These are phyloP conservation scores for Charaxes varanes DNA, from an alignment of 1,140 invertebrate genomes.

Conservation along the genomic window DNA sequence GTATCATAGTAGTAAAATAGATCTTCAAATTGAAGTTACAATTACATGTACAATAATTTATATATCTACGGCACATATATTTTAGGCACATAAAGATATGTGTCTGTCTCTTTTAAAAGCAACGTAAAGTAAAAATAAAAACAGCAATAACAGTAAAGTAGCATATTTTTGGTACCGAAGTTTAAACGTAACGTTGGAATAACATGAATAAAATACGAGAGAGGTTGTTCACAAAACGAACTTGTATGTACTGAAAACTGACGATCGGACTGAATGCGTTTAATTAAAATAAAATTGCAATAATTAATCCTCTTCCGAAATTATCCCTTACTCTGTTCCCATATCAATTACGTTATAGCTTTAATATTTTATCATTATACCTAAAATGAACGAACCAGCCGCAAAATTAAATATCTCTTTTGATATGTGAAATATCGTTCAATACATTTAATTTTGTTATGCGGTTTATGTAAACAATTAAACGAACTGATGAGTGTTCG, in stretches of 20 bases:
- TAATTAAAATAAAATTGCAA: conserved; percentile 10
- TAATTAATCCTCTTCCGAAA: conserved; percentile 16
- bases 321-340: conserved; percentile 15
- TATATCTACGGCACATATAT: too few species aligned
- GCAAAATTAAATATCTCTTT: conserved; percentile 23
- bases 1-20: too few species aligned
- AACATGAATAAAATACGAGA: too few species aligned
- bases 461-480: conserved; percentile 12
- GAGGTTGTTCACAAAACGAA: background rate
- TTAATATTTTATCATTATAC: conserved; percentile 15
- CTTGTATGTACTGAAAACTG: background rate
- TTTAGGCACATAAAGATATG: too few species aligned
- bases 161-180: too few species aligned
- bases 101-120: too few species aligned
- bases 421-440: conserved; percentile 19
- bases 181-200: too few species aligned
- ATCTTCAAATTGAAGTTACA: too few species aligned
- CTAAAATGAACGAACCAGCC: conserved; percentile 14
- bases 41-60: too few species aligned
- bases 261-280: background rate
- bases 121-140: too few species aligned
- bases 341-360: conserved; percentile 21
- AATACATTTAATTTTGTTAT: conserved; percentile 21
- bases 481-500: conserved; percentile 8
- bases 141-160: too few species aligned